Base-by-base conservation (phyloP, 2,113 vertebrate genomes). In the Chionomys nivalis region DNA sequence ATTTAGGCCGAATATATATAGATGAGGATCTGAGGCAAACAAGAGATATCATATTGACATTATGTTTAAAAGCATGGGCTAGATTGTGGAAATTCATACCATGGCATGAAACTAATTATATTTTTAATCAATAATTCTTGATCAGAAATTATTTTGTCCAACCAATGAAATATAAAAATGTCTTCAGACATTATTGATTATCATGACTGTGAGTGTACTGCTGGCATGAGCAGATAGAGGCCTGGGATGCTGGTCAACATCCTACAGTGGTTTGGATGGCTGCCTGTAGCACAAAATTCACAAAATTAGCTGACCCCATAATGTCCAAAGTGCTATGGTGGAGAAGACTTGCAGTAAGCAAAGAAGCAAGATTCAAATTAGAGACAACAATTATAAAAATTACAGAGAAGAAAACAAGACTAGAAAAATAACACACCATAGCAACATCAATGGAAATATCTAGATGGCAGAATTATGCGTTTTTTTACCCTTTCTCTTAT, bases 51-150 rank as follows among this genome's bases (percentile, higher is more conserved):
- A 42, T 10, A 23, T 7, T 87, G 42, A 9, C 31, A 78, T 96
- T 96, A 92, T 76, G 65, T 94, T 96, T 92, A 31, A 42, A 96
- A 92, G 13, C 23, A 77, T 79, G 3, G 31, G 66, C 31, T 87
- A 89, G 17, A n/a, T 95, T 83, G 77, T 94, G 23, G 93, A 89
- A 42, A 94, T 77, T 95, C 17, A 75, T 78, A 77, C 36, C 36
- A 78, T 93, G 66, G 61, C 16, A 73, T 90, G 76, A 79, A 65
- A 33, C 39, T 94, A 94, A 87, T 55, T 63, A 58, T 79, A 12
- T 81, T 89, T 70, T 93, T 31, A 88, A 91, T 63, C n/a, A 87
- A 7, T 93, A 33, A 21, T 93, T 94, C 65, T 94, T 65, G 79
- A 39, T 21, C 47, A 90, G 17, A 7, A 68, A 23, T 0, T 13